These are phyloP conservation scores for Calameuta pallipes DNA, from an alignment of 2,888 invertebrate genomes.

Conservation along the genomic window DNA sequence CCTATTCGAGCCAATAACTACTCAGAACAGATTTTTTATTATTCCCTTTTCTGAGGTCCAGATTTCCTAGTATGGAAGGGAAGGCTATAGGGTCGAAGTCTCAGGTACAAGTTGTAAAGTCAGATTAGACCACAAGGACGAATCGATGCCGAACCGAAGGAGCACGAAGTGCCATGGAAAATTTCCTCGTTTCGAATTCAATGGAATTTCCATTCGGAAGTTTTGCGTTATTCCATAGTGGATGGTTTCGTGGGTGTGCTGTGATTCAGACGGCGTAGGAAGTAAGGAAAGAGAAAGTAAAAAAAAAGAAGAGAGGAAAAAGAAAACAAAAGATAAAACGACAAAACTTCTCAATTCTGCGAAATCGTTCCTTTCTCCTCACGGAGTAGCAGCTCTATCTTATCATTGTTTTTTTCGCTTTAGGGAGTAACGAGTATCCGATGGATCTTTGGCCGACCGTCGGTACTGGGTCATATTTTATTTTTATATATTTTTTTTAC, in stretches of 20 bases:
- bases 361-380: neutral
- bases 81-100: conserved; percentile 8
- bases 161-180: neutral
- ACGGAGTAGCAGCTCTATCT: neutral
- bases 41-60: conserved; percentile 5
- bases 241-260: neutral
- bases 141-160: conserved; percentile 1
- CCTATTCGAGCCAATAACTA: conserved; percentile 12
- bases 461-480: neutral
- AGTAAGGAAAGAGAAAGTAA: neutral
- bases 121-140: conserved; percentile 29
- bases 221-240: conserved; percentile 13
- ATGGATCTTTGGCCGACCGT: neutral
- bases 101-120: conserved; percentile 34
- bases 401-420: neutral
- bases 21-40: conserved; percentile 12
- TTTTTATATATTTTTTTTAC: neutral
- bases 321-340: neutral
- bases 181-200: conserved; percentile 19
- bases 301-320: neutral
- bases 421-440: neutral
- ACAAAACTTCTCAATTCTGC: neutral
- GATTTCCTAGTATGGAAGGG: neutral
- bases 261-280: neutral
- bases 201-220: conserved; percentile 11